Evolutionary conservation across 1,140 invertebrate species (phyloP).

Genomic region (Octopus sinensis): DNA sequence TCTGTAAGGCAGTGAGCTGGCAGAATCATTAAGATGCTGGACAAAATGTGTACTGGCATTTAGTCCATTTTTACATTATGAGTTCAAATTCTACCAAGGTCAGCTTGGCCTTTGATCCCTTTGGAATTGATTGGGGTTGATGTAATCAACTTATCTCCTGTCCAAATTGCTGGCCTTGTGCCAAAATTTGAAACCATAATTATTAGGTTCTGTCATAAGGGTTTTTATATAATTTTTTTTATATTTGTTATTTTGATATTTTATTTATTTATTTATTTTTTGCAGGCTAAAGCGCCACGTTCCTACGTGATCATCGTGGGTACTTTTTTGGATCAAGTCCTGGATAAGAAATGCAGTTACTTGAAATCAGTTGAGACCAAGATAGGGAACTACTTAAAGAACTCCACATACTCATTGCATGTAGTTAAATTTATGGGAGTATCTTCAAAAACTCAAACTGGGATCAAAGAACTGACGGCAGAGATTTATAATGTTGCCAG

Average conservation of each 20-base stretch:
- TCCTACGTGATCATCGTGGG: conserved; percentile 42
- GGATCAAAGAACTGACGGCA: neutral
- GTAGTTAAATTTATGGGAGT: neutral
- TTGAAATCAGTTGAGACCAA: neutral
- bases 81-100: too few species aligned
- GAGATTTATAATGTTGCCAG: neutral
- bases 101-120: too few species aligned
- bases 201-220: too few species aligned
- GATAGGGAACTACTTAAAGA: neutral
- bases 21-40: too few species aligned
- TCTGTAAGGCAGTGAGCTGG: too few species aligned
- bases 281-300: conserved; percentile 40
- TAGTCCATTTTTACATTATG: too few species aligned
- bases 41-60: too few species aligned
- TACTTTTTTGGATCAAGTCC: conserved; percentile 41
- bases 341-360: conserved; percentile 12
- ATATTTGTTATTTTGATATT: neutral
- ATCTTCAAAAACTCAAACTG: neutral
- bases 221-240: neutral
- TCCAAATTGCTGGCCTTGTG: too few species aligned
- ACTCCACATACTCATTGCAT: neutral
- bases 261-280: conserved; percentile 8
- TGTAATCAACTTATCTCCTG: too few species aligned
- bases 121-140: too few species aligned
- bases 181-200: too few species aligned